Conservation (phyloP, 1,140 invertebrate genomes). For the Brachionus calyciflorus region DNA sequence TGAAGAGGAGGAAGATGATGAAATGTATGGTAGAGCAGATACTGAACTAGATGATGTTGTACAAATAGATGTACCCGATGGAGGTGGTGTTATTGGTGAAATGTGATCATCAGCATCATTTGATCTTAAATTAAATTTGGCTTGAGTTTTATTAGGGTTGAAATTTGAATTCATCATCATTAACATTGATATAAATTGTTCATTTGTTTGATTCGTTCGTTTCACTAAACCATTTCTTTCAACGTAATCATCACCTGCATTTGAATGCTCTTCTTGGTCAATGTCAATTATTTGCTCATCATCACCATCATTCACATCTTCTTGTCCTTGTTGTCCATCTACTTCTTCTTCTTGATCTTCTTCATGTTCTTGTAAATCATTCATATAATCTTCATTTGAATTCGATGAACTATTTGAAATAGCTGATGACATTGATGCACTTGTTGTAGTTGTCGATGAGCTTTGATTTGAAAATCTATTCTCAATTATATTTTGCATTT, state of each 20-base stretch:
- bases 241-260: background rate
- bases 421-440: conserved; percentile 20
- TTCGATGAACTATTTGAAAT: conserved; percentile 14
- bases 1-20: background rate
- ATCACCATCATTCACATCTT: no score
- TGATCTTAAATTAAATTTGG: background rate
- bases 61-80: background rate
- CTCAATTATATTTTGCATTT: background rate
- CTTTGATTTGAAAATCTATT: background rate
- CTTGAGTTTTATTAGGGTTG: background rate
- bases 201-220: background rate
- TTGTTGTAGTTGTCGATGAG: conserved; percentile 24
- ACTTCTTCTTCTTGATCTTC: background rate
- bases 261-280: conserved; percentile 1
- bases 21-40: background rate
- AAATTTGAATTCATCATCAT: conserved; percentile 40
- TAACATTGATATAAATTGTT: conserved; percentile 8
- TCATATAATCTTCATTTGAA: conserved; percentile 8
- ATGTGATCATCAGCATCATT: background rate
- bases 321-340: background rate
- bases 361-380: background rate
- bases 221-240: no score
- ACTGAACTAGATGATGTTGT: background rate
- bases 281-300: conserved; percentile 6
- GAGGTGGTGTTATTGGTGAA: background rate